Evolutionary conservation across 2,113 vertebrate species (phyloP).

Genomic region (Collichthys lucidus): DNA sequence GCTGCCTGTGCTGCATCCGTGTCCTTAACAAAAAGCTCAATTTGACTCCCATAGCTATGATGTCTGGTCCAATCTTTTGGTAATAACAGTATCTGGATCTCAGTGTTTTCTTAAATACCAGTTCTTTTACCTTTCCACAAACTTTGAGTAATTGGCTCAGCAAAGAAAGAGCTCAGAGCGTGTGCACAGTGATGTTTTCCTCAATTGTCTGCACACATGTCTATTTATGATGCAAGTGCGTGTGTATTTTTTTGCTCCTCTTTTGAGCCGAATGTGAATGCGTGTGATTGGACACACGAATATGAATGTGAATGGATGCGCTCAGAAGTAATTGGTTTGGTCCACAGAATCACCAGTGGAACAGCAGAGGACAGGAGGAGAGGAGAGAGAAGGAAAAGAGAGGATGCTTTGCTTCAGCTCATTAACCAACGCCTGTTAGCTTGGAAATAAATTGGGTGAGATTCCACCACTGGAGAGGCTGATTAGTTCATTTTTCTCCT

Average conservation of each 20-base stretch:
- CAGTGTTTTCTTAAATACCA: conserved; percentile 24
- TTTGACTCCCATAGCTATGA: conserved; percentile 14
- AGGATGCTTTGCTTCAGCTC: conserved; percentile 80
- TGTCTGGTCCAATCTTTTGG: conserved; percentile 17
- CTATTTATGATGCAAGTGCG: conserved; percentile 2
- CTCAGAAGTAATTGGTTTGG: conserved; percentile 74
- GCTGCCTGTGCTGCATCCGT: conserved; percentile 8
- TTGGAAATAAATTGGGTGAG: conserved; percentile 83
- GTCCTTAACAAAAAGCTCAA: conserved; percentile 32
- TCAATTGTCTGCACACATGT: not conserved
- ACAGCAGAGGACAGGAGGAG: conserved; percentile 64
- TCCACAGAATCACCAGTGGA: conserved; percentile 70
- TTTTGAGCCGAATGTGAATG: conserved; percentile 32
- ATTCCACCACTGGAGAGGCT: conserved; percentile 79
- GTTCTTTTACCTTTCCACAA: conserved; percentile 16
- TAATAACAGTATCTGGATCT: conserved; percentile 37
- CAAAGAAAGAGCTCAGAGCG: conserved; percentile 28
- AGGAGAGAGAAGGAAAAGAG: conserved; percentile 76
- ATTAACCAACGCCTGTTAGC: conserved; percentile 84
- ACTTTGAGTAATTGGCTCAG: conserved; percentile 48
- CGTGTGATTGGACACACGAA: conserved; percentile 40
- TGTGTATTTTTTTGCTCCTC: not conserved
- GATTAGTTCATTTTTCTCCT: conserved; percentile 81
- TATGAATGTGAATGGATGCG: conserved; percentile 48
- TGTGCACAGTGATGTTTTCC: conserved; percentile 3